Evolutionary conservation across 2,888 invertebrate species (phyloP).

Genomic region (Amblyjoppa proteus): DNA sequence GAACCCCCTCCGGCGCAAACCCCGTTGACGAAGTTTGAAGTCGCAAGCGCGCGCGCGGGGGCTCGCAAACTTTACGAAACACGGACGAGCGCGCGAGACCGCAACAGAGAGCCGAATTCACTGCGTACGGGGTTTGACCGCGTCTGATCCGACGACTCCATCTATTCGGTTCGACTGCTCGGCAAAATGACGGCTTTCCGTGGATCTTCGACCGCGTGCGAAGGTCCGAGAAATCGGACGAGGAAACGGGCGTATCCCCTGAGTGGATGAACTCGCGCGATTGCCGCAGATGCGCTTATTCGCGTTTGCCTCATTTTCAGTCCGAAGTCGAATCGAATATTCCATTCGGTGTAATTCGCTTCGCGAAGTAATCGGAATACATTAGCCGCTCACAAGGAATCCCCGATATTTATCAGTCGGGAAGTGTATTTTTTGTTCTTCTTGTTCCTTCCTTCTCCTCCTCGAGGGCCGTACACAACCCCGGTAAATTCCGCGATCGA

Average conservation of each 20-base stretch:
- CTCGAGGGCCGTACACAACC: conserved; percentile 18
- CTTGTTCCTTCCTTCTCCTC: conserved; percentile 1
- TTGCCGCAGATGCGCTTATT: background rate
- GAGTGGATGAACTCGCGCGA: no score
- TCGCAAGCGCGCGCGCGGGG: conserved; percentile 15
- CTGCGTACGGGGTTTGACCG: background rate
- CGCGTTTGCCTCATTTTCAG: background rate
- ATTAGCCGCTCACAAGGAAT: conserved; percentile 8
- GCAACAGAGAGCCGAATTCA: conserved; percentile 8
- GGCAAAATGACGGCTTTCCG: background rate
- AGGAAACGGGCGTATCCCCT: no score
- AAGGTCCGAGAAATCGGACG: background rate
- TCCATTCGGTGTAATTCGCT: conserved; percentile 3
- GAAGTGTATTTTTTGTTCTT: conserved; percentile 13
- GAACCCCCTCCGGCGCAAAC: conserved; percentile 28
- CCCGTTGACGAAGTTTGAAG: conserved; percentile 64
- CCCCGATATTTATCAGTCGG: conserved; percentile 46
- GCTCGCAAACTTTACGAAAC: conserved; percentile 53
- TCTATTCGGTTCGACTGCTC: background rate
- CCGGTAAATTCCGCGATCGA: conserved; percentile 72
- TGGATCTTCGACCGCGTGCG: background rate
- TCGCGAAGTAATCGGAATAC: conserved; percentile 24
- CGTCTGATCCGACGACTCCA: background rate
- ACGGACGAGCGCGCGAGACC: conserved; percentile 3
- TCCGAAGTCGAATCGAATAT: background rate